Evolutionary conservation across 2,888 invertebrate species (phyloP), one percentile per base, ranked within the genome.

Genomic region (Cheilosia vernalis): DNA sequence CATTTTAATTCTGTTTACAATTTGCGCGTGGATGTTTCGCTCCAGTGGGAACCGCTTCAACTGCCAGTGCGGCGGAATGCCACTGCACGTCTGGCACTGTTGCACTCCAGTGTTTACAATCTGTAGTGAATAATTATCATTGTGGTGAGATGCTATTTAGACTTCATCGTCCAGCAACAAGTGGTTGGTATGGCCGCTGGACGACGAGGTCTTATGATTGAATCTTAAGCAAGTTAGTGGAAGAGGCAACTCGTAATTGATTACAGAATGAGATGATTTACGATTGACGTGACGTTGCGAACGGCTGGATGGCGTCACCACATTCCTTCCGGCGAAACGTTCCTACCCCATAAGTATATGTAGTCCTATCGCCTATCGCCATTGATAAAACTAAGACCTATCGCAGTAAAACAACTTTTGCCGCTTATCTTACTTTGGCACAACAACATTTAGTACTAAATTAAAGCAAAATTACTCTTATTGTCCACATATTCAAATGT

Each of bases 1-100:
- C 55, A 44, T 67, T 27, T 55, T 55, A 15, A 42, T 55, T 44
- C 67, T 67, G 67, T 55, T 67, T 55, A 44, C 67, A 42, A 67
- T 30, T 67, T 55, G 30, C 67, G 67, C 44, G 55, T 67, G 67
- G 67, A 55, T 30, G 67, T 44, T 30, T 42, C 44, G 33, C 55
- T 67, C 55, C 21, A 55, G 42, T 55, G 67, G 67, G 40, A 55
- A 27, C 44, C 44, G 15, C 17, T 6, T 2, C 15, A n/a, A 6
- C 55, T 19, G 55, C 42, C 5, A 55, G 15, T 21, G 17, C 4
- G 9, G 42, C n/a, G 7, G 21, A 13, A 53, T 55, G 19, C 51
- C 19, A 37, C 66, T 40, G 13, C 13, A 37, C 21, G 21, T 21
- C 24, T 40, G 21, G 5, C n/a, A 27, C 24, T 66, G 47, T 5